A percentile compares a stretch with the other conserved stretches of the same genome.
Evolutionary conservation across 2,888 invertebrate species (phyloP).

Genomic region (Serrognathus titanus): DNA sequence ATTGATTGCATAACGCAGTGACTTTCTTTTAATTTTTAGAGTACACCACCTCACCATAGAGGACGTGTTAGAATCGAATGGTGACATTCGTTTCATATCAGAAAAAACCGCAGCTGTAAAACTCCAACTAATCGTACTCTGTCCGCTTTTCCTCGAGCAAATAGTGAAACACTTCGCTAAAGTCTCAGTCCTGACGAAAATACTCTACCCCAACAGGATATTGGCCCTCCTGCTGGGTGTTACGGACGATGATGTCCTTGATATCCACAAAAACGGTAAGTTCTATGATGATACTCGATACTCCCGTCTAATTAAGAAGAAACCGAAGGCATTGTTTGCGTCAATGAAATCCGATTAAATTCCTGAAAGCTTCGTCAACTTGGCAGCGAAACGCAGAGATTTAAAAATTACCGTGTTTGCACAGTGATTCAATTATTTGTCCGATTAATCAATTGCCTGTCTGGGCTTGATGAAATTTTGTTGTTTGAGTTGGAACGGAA

Average conservation of each 20-base stretch:
- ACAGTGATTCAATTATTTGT: too few species aligned
- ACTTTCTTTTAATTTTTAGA: constrained; percentile 49
- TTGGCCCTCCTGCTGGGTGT: constrained; percentile 80
- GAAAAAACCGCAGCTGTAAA: constrained; percentile 64
- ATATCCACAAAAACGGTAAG: constrained; percentile 65
- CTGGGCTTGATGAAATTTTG: too few species aligned
- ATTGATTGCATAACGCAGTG: background rate
- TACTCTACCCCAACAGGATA: constrained; percentile 68
- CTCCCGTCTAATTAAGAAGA: background rate
- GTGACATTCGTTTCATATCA: constrained; percentile 52
- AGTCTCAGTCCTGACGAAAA: constrained; percentile 52
- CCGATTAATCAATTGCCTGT: too few species aligned
- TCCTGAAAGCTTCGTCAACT: too few species aligned
- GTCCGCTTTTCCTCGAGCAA: constrained; percentile 68
- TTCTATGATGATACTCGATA: background rate
- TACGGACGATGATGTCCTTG: constrained; percentile 66
- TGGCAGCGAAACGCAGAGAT: too few species aligned
- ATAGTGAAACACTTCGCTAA: constrained; percentile 56
- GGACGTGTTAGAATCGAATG: constrained; percentile 55
- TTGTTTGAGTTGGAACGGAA: too few species aligned
- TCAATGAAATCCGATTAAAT: background rate
- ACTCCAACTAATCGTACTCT: constrained; percentile 76
- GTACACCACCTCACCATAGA: constrained; percentile 72
- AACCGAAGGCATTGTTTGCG: background rate
- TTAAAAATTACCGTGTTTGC: too few species aligned